Conservation (phyloP, 2,888 invertebrate genomes). For the Tenthredo amoena region DNA sequence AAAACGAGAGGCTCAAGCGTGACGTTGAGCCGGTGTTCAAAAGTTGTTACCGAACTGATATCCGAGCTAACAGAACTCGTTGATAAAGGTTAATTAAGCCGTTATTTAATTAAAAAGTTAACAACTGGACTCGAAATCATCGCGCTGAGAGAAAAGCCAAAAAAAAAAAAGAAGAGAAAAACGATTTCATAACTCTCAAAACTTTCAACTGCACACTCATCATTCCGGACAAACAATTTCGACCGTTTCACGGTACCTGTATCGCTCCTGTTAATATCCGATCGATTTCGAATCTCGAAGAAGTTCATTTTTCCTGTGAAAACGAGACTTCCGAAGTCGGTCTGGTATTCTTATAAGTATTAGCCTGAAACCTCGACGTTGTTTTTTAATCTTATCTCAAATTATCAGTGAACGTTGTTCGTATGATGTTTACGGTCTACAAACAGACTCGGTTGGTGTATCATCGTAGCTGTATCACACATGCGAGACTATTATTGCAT, state of each 20-base stretch:
- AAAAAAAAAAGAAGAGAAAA: neutral
- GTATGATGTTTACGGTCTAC: constrained; percentile 1
- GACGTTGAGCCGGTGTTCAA: neutral
- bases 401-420: constrained; percentile 59
- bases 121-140: constrained; percentile 15
- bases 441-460: neutral
- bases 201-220: neutral
- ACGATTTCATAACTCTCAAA: neutral
- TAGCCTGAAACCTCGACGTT: constrained; percentile 41
- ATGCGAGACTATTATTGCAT: constrained; percentile 10
- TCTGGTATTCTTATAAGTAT: no score
- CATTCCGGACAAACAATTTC: neutral
- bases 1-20: neutral
- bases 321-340: neutral
- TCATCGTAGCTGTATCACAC: neutral
- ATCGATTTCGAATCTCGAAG: neutral
- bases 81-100: constrained; percentile 25
- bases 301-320: constrained; percentile 24
- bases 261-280: neutral
- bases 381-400: constrained; percentile 43
- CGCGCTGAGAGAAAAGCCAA: neutral
- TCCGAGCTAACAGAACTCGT: neutral
- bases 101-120: constrained; percentile 48
- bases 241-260: neutral
- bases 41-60: neutral